Conservation (phyloP, 2,797 vertebrate species). For the Enteromius radiatus region DNA sequence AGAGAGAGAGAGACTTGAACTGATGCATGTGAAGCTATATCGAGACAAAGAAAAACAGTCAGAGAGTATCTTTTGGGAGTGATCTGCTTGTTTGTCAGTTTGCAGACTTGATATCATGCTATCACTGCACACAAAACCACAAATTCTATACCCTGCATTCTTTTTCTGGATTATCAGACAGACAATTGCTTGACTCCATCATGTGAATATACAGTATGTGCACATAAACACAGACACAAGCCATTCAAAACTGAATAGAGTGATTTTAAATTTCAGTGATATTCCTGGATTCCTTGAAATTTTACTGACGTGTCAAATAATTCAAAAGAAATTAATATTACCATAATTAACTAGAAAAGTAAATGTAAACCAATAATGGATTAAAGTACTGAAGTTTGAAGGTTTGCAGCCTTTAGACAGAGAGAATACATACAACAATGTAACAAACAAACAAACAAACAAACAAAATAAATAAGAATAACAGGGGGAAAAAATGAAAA, state of each 20-base stretch:
- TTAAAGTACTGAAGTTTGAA: background rate
- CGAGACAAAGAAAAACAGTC: constrained; percentile 17
- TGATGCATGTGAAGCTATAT: constrained; percentile 25
- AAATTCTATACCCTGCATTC: constrained; percentile 24
- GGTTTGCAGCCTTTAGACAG: background rate
- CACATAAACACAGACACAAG: constrained; percentile 12
- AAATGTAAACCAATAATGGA: background rate
- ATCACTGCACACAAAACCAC: constrained; percentile 22
- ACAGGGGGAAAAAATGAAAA: background rate
- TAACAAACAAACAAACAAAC: background rate
- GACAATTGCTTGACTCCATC: constrained; percentile 11
- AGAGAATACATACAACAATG: background rate
- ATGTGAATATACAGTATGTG: background rate
- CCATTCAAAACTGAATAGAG: background rate
- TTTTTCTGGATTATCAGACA: constrained; percentile 36
- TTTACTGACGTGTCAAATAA: background rate
- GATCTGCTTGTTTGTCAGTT: constrained; percentile 25
- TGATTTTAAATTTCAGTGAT: background rate
- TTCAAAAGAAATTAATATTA: background rate
- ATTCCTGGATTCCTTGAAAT: background rate
- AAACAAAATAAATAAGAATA: background rate
- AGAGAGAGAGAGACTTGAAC: too few relatives aligned
- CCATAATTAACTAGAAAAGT: background rate
- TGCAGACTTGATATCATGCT: background rate
- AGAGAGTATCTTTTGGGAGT: constrained; percentile 2